These are phyloP conservation scores for Hermaeophaga mercurialis DNA, from an alignment of 2,888 invertebrate genomes.

Conservation along the genomic window DNA sequence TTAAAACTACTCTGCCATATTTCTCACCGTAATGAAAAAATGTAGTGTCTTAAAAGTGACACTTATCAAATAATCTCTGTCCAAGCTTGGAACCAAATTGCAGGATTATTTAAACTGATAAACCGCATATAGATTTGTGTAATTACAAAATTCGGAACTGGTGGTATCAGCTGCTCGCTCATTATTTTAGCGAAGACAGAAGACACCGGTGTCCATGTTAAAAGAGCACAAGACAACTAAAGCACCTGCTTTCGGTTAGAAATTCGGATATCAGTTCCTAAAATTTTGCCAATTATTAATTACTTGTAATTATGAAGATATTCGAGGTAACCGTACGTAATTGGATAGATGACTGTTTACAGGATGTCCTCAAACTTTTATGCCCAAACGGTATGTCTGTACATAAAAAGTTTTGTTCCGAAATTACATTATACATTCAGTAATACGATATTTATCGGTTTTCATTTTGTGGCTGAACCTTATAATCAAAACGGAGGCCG, in stretches of 20 bases:
- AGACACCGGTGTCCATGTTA: not conserved
- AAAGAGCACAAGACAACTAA: not conserved
- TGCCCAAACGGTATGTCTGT: too few species aligned
- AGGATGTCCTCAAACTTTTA: too few species aligned
- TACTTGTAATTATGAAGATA: not conserved
- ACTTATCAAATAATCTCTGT: not conserved
- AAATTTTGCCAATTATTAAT: not conserved
- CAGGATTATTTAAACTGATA: not conserved
- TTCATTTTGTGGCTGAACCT: not conserved
- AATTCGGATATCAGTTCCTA: not conserved
- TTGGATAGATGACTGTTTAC: too few species aligned
- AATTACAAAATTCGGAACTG: constrained; percentile 1
- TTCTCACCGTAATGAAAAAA: not conserved
- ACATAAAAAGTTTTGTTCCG: too few species aligned
- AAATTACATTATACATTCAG: too few species aligned
- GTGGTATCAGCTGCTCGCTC: not conserved
- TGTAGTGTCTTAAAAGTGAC: not conserved
- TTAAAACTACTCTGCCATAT: too few species aligned
- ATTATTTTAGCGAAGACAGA: not conserved
- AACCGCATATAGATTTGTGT: constrained; percentile 2
- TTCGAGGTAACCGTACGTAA: too few species aligned
- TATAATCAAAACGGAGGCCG: not conserved
- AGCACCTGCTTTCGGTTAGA: not conserved
- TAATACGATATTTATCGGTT: not conserved
- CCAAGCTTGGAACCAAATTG: not conserved